Evolutionary conservation across 2,113 vertebrate species (phyloP).

Genomic region (Typhlomys cinereus): DNA sequence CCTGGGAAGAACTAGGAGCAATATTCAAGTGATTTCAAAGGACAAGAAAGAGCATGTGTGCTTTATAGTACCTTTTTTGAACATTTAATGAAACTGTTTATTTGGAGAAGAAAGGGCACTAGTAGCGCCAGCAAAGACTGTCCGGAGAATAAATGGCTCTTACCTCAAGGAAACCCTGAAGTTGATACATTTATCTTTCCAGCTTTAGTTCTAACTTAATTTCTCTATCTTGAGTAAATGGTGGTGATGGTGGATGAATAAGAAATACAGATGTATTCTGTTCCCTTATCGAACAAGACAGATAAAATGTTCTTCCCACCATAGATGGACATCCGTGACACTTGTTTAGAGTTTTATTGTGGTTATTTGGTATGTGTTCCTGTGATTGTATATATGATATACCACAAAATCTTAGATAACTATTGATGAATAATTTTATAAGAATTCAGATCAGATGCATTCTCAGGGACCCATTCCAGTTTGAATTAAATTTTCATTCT

Average conservation of each 20-base stretch:
- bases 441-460: constrained; percentile 28
- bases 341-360: background rate
- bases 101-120: background rate
- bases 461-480: background rate
- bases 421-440: background rate
- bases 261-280: background rate
- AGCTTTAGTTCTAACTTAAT: background rate
- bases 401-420: background rate
- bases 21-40: background rate
- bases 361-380: background rate
- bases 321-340: background rate
- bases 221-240: background rate
- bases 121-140: background rate
- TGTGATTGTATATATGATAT: background rate
- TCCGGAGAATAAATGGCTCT: constrained; percentile 13
- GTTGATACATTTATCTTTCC: background rate
- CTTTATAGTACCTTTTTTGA: background rate
- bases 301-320: background rate
- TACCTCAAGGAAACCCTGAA: background rate
- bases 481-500: background rate
- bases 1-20: background rate
- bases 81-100: background rate
- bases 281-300: background rate
- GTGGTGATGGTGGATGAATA: background rate
- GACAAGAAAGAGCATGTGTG: background rate